phyloP scores from a whole-genome alignment of 2,797 vertebrate genomes.

The Natrix natrix region DNA sequence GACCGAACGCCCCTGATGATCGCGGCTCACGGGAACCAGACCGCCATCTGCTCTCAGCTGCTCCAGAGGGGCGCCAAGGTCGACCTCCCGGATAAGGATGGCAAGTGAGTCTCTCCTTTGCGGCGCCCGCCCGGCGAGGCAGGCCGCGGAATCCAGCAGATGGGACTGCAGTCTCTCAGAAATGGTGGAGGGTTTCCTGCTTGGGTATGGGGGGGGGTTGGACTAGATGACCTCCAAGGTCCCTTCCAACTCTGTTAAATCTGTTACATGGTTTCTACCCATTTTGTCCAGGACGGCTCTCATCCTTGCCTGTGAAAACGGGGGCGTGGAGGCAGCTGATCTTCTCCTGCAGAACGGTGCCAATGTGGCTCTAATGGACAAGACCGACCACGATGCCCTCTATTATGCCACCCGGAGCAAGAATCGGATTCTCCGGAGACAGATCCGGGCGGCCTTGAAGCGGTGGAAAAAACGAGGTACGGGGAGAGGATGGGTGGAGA shows the following conservation, averaged over 20 bases:
- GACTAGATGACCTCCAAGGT: too few species aligned
- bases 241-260: too few species aligned
- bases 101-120: constrained; percentile 62
- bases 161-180: too few species aligned
- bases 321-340: constrained; percentile 59
- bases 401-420: constrained; percentile 4
- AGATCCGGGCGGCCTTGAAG: constrained; percentile 32
- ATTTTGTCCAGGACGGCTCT: constrained; percentile 63
- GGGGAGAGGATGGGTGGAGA: too few species aligned
- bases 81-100: constrained; percentile 56
- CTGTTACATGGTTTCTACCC: not conserved
- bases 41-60: constrained; percentile 68
- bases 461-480: constrained; percentile 55
- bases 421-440: constrained; percentile 10
- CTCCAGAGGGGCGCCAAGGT: constrained; percentile 68
- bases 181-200: too few species aligned
- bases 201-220: too few species aligned
- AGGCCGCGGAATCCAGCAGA: not conserved
- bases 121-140: too few species aligned
- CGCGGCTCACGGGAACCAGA: constrained; percentile 63
- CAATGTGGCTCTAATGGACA: constrained; percentile 26
- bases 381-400: constrained; percentile 44
- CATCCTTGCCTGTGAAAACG: constrained; percentile 65
- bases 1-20: constrained; percentile 75
- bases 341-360: constrained; percentile 66